Evolutionary conservation across 1,140 invertebrate species (phyloP), one percentile per base, ranked within the genome.

Genomic region (Aphaenogaster ashmeadi): DNA sequence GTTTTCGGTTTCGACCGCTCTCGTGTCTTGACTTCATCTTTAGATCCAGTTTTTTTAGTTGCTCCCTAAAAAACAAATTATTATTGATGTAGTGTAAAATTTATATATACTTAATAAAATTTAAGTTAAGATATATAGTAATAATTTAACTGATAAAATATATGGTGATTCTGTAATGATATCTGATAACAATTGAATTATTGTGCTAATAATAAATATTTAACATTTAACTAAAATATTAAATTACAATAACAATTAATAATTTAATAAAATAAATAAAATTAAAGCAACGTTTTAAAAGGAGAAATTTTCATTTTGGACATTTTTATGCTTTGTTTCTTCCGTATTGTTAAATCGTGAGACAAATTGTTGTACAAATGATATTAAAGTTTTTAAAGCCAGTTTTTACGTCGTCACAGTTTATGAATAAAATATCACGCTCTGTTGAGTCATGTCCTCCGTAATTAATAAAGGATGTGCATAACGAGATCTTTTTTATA

Each of bases 1-100:
- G 2, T 58, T 74, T 87, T 92, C 27, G 87, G 56, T 87, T 84
- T 93, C 9, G 83, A 87, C 8, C 67, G 83, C n/a, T 41, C 38
- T 41, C 27, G 52, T n/a, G 80, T 78, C 44, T 93, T 33, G 44
- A 56, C 21, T 71, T 80, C 78, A 87, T 92, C 83, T 72, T 91
- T 67, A 47, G 6, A 4, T 38, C 0, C 38, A 75, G 38, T 85
- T 79, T 94, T 94, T 41, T 93, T 94, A 44, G 88, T 90, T 8
- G 89, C 85, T 41, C 88, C 90, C 91, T 93, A 33, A 89, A 67
- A 36, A 56, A 56, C 36, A 69, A 66, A 62, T 11, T 13, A 27
- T 66, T 85, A 52, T 50, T 3, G 2, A 21, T 66, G 7, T 27
- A 54, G 67, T 50, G 38, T n/a, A 38, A 52, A 50, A 71, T 11